Base-by-base conservation (phyloP, 2,888 invertebrate genomes). In the Acanthosoma haemorrhoidale region DNA sequence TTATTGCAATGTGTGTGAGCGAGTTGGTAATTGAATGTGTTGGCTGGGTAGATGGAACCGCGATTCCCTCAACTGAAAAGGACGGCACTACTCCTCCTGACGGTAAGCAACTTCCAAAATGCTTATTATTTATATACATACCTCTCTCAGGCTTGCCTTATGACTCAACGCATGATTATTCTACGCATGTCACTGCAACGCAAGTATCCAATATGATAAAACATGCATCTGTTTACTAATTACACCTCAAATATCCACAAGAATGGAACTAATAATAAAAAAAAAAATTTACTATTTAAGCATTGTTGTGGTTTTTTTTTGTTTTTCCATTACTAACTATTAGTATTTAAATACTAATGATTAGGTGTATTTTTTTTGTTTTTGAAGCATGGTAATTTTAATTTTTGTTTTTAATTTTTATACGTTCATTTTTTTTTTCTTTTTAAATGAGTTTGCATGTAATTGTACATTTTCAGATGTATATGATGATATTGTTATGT, bases 401-500 rank as follows among this genome's bases (percentile, higher is more conserved):
- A 15, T 21, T 43, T 57, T 66, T 4, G 58, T 71, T 73, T 68
- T 68, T 70, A 34, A 68, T 70, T 74, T 75, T 69, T 72, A 13
- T 34, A 39, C 31, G 36, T 70, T 43, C 39, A 61, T 70, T 73
- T 74, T 73, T 69, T 74, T 70, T 70, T 71, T 70, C 74, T 73
- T 59, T 6, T 71, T 64, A 69, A 60, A 51, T 69, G 51, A 69
- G 70, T 70, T 67, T 58, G 70, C 70, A 70, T 72, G 71, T 76
- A 75, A 76, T 77, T 79, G 78, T 80, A 80, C 80, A 79, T 80
- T 87, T 87, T 79, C 87, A 88, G 88, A 88, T 84, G 84, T 87
- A 80, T 84, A 88, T 83, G 87, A 86, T 84, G 86, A 85, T 83
- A 84, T 86, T 81, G 84, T 88, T 82, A 84, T 86, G 81, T 87